phyloP scores from a whole-genome alignment of 1,140 invertebrate genomes.

The Drosophila mauritiana region DNA sequence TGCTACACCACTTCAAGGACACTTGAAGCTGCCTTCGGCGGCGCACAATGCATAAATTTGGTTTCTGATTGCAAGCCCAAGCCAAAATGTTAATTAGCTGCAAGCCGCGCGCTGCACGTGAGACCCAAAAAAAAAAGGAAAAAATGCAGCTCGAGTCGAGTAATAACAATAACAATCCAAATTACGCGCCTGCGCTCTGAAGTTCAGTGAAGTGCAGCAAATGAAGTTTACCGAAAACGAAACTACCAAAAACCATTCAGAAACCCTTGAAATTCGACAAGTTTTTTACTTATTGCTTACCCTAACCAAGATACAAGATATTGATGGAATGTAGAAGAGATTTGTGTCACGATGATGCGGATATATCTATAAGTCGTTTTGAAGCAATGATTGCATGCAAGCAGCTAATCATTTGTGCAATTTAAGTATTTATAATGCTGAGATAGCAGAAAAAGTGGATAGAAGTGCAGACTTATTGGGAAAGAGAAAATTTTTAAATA shows the following conservation, averaged over 20 bases:
- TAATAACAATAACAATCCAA: conserved; percentile 43
- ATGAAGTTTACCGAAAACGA: conserved; percentile 24
- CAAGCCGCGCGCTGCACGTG: conserved; percentile 53
- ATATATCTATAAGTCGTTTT: not conserved
- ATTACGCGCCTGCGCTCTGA: conserved; percentile 58
- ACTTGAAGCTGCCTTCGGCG: conserved; percentile 47
- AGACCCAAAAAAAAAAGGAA: conserved; percentile 41
- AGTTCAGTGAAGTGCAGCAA: conserved; percentile 41
- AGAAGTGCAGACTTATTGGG: not conserved
- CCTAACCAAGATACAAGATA: not conserved
- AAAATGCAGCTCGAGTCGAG: conserved; percentile 21
- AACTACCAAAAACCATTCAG: conserved; percentile 11
- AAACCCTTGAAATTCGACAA: conserved; percentile 4
- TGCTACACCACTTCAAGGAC: conserved; percentile 51
- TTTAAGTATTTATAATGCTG: too few species aligned
- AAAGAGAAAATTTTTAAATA: not conserved
- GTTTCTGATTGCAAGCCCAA: conserved; percentile 60
- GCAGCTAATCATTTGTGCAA: not conserved
- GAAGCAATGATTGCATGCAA: not conserved
- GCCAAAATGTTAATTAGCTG: conserved; percentile 74
- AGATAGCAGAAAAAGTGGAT: not conserved
- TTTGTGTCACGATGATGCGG: conserved; percentile 10
- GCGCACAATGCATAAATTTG: conserved; percentile 60
- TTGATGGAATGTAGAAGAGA: not conserved
- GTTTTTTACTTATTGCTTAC: not conserved